Percentiles rank a stretch among this genome's conserved stretches.
phyloP scores from a whole-genome alignment of 2,113 vertebrate species.

The Tyto alba region DNA sequence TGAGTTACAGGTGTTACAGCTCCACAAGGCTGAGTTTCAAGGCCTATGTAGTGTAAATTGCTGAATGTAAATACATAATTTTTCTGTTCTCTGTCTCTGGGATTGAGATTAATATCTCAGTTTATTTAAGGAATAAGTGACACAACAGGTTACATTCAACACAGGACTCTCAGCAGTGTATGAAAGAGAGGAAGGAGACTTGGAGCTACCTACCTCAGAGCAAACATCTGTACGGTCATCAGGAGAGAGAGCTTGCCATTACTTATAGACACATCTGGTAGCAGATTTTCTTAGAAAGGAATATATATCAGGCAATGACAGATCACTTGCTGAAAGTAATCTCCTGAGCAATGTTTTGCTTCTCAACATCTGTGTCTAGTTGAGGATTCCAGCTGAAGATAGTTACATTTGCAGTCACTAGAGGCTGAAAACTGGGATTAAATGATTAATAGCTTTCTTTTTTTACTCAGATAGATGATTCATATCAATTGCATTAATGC shows the following conservation, averaged over 20 bases:
- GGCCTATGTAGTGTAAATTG: background rate
- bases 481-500: background rate
- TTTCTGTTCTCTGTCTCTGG: background rate
- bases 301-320: background rate
- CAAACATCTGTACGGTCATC: background rate
- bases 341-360: background rate
- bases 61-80: background rate
- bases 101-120: background rate
- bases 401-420: background rate
- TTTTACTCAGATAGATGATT: background rate
- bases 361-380: constrained; percentile 22
- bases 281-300: background rate
- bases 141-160: background rate
- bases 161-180: background rate
- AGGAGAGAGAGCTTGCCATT: background rate
- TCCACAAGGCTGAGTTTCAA: background rate
- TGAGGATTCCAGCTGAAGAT: constrained; percentile 33
- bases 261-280: background rate
- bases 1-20: background rate
- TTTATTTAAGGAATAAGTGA: background rate
- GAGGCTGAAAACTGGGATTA: background rate
- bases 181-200: background rate
- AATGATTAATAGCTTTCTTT: constrained; percentile 1
- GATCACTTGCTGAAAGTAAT: constrained; percentile 7
- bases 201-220: background rate